Conservation (phyloP, 1,140 invertebrate genomes). For the Alviniconcha marisindica region DNA sequence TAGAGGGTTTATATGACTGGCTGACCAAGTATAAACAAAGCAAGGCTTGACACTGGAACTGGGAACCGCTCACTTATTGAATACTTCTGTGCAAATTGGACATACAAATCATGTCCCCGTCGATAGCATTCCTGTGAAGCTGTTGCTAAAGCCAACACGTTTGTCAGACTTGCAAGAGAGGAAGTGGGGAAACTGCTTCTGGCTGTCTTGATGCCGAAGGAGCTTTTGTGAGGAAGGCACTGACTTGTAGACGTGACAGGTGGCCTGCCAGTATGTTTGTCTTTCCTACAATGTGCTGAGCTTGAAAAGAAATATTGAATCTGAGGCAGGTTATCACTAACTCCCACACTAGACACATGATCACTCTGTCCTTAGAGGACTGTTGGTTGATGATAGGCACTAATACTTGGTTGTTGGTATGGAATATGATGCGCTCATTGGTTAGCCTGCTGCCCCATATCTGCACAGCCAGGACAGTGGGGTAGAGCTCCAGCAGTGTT, state of each 20-base stretch:
- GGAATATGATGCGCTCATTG: slow-evolving; percentile 17
- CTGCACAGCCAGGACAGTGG: slow-evolving; percentile 41
- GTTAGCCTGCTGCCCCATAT: slow-evolving; percentile 29
- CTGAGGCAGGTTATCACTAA: neutral
- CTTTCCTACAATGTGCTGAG: neutral
- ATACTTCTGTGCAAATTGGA: neutral
- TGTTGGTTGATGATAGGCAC: slow-evolving; percentile 17
- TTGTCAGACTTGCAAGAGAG: too few relatives aligned
- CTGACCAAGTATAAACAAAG: neutral
- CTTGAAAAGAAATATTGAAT: neutral
- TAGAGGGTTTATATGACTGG: neutral
- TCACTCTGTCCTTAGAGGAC: neutral
- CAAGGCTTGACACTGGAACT: neutral
- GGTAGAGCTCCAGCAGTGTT: slow-evolving; percentile 32
- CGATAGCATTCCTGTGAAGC: too few relatives aligned
- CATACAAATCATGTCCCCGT: too few relatives aligned
- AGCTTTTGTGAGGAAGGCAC: neutral
- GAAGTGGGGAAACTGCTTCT: too few relatives aligned
- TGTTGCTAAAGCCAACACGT: too few relatives aligned
- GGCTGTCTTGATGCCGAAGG: too few relatives aligned
- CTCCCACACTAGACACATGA: neutral
- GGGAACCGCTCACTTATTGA: neutral
- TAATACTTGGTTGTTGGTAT: slow-evolving; percentile 2
- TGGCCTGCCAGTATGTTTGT: neutral
- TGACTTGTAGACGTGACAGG: neutral